A percentile compares a stretch with the other conserved stretches of the same genome.
Conservation (phyloP, 2,888 invertebrate genomes). For the Carpatolechia fugitivella region DNA sequence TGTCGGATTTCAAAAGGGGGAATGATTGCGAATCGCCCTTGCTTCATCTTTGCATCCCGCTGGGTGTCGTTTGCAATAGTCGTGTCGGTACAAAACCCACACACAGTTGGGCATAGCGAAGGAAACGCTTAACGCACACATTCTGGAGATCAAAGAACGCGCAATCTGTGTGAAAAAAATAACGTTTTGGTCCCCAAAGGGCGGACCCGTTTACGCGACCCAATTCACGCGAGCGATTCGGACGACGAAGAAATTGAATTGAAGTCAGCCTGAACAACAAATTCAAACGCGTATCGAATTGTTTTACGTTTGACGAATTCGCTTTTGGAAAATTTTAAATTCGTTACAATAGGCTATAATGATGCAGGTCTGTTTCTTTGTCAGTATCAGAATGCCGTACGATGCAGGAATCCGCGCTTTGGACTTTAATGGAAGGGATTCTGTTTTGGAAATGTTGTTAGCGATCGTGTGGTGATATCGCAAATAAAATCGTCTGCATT, state of each 20-base stretch:
- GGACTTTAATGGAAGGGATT: conserved; percentile 49
- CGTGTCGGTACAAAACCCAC: conserved; percentile 56
- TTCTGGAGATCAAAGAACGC: conserved; percentile 76
- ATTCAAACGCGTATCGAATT: conserved; percentile 79
- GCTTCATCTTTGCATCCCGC: conserved; percentile 68
- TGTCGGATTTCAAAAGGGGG: conserved; percentile 29
- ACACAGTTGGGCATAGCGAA: conserved; percentile 65
- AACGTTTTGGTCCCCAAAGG: conserved; percentile 77
- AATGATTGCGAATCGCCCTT: conserved; percentile 57
- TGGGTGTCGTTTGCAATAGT: conserved; percentile 62
- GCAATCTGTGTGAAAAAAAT: conserved; percentile 78
- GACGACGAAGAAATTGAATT: conserved; percentile 77
- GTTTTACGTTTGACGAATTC: conserved; percentile 79
- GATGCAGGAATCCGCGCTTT: conserved; percentile 58
- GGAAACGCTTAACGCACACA: conserved; percentile 77
- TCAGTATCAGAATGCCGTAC: conserved; percentile 59
- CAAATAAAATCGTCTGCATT: conserved; percentile 50
- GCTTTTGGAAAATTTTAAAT: conserved; percentile 73
- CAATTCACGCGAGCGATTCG: conserved; percentile 75
- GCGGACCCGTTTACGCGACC: conserved; percentile 79
- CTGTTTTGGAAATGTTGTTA: conserved; percentile 54
- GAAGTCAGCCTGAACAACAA: conserved; percentile 72
- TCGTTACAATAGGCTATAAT: conserved; percentile 75
- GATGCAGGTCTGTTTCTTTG: conserved; percentile 73
- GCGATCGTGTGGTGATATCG: conserved; percentile 71